Evolutionary conservation across 2,797 vertebrate genomes (phyloP).

Genomic region (Melanotaenia pygmaea): DNA sequence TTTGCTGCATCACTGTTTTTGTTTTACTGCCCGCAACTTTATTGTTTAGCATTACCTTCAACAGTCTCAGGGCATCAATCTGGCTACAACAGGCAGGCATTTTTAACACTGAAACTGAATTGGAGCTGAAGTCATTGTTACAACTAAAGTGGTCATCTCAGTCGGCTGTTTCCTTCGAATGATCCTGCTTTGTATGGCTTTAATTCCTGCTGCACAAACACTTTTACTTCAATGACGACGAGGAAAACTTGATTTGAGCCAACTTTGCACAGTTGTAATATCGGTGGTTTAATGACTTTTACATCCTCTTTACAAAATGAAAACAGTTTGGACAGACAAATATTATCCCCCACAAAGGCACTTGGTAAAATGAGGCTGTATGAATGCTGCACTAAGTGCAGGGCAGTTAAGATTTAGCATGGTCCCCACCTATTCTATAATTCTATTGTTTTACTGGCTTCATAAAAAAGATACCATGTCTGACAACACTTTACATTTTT

Average conservation of each 20-base stretch:
- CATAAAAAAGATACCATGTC: background rate
- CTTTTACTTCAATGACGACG: background rate
- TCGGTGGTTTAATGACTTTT: background rate
- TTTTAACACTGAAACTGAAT: background rate
- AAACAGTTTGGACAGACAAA: background rate
- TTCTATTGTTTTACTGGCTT: background rate
- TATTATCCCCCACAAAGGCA: background rate
- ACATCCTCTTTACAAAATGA: background rate
- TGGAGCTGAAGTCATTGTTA: background rate
- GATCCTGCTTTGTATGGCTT: background rate
- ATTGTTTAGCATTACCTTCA: background rate
- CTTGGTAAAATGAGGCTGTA: background rate
- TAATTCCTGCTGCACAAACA: background rate
- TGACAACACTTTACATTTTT: constrained; percentile 9
- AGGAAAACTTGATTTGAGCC: background rate
- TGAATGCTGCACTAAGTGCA: background rate
- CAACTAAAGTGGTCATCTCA: background rate
- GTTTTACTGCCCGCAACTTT: background rate
- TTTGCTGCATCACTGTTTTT: background rate
- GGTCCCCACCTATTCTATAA: background rate
- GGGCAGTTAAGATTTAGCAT: too few relatives aligned
- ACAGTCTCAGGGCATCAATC: background rate
- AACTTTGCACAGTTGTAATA: background rate
- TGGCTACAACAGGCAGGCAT: background rate
- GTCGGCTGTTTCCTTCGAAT: background rate